Conservation (phyloP, 2,113 vertebrate species). For the Corydoras sp. region DNA sequence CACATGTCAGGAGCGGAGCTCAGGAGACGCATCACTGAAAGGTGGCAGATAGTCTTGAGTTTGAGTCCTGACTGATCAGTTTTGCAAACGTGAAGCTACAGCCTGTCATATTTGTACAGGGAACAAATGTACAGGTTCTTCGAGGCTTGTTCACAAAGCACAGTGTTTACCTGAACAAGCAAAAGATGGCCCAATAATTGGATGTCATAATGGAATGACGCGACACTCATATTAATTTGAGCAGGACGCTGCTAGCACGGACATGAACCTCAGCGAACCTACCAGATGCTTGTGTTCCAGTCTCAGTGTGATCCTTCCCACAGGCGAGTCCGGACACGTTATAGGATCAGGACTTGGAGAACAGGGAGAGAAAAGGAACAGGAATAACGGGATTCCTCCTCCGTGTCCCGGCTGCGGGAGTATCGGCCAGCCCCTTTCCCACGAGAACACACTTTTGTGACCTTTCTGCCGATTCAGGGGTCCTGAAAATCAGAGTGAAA, state of each 20-base stretch:
- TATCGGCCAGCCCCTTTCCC: constrained; percentile 45
- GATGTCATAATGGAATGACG: constrained; percentile 13
- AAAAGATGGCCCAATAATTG: constrained; percentile 4
- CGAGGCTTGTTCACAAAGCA: neutral
- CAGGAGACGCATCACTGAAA: no score
- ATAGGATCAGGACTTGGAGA: constrained; percentile 34
- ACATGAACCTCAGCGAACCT: constrained; percentile 2
- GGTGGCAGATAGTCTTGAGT: no score
- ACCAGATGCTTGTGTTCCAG: constrained; percentile 15
- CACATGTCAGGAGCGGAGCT: no score
- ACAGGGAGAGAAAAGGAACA: constrained; percentile 41
- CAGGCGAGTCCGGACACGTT: constrained; percentile 37
- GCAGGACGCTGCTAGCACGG: neutral
- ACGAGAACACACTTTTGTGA: constrained; percentile 37
- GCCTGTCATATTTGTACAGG: neutral
- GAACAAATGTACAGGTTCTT: neutral
- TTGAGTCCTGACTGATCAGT: no score
- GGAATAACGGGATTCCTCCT: constrained; percentile 41
- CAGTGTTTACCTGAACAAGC: neutral
- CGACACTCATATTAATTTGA: neutral
- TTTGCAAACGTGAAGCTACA: neutral
- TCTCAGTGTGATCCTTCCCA: constrained; percentile 9
- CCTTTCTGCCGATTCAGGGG: constrained; percentile 13
- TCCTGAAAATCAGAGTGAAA: constrained; percentile 4
- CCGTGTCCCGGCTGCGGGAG: constrained; percentile 35